phyloP scores from a whole-genome alignment of 2,113 vertebrate species.

The Anoplopoma fimbria region DNA sequence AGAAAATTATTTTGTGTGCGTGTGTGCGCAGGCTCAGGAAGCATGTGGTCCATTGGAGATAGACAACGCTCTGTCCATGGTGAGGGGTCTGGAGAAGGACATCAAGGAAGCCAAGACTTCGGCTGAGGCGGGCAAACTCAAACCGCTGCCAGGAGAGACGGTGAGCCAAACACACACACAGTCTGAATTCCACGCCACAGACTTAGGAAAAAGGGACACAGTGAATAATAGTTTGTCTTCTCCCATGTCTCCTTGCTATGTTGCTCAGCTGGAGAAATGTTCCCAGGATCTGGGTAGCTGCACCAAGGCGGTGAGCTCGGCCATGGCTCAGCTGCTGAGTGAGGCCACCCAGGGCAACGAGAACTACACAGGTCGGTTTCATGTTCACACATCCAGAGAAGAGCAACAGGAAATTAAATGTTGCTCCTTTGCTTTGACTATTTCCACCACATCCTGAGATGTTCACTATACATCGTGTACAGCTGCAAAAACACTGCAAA shows the following conservation, averaged over 20 bases:
- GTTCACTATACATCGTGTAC: neutral
- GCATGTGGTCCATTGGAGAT: constrained; percentile 96
- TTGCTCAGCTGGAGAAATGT: constrained; percentile 92
- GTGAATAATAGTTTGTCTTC: neutral
- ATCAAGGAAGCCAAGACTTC: constrained; percentile 93
- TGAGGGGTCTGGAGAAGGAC: constrained; percentile 93
- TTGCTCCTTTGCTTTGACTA: neutral
- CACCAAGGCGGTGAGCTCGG: constrained; percentile 95
- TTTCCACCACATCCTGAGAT: neutral
- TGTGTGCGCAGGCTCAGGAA: constrained; percentile 91
- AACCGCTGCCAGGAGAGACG: constrained; percentile 94
- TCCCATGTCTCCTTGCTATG: neutral
- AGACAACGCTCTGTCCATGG: constrained; percentile 91
- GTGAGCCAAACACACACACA: constrained; percentile 75
- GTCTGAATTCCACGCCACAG: neutral
- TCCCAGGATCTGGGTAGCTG: constrained; percentile 94
- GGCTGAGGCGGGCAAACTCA: constrained; percentile 90
- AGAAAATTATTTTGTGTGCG: neutral
- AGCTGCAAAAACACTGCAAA: neutral
- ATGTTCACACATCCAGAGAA: neutral
- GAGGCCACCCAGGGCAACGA: constrained; percentile 97
- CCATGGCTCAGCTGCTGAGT: constrained; percentile 93
- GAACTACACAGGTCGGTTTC: constrained; percentile 92
- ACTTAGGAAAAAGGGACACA: too few species aligned
- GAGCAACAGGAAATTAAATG: neutral